Conservation (phyloP, 1,140 invertebrate genomes). For the Macrobrachium rosenbergii region DNA sequence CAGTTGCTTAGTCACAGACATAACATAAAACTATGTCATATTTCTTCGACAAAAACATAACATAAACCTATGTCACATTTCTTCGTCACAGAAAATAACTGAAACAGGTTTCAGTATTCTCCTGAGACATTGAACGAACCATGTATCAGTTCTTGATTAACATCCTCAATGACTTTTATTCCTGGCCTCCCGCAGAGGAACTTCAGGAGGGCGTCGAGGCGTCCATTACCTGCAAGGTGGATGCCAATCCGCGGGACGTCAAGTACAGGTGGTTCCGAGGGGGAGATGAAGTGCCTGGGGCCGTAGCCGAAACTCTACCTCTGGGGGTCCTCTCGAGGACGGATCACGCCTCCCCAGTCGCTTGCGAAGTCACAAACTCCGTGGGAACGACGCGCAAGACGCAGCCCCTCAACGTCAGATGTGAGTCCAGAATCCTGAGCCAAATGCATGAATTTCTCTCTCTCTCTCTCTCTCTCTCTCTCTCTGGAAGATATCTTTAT, state of each 20-base stretch:
- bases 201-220: constrained; percentile 88
- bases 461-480: constrained; percentile 34
- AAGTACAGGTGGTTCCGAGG: constrained; percentile 73
- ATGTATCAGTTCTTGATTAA: neutral
- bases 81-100: too few species aligned
- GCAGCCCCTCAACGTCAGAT: constrained; percentile 69
- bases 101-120: too few species aligned
- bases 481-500: neutral
- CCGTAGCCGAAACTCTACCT: constrained; percentile 30
- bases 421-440: constrained; percentile 65
- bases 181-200: constrained; percentile 28
- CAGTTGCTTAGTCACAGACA: too few species aligned
- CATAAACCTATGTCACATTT: too few species aligned
- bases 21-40: too few species aligned
- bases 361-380: constrained; percentile 72
- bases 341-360: constrained; percentile 69
- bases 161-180: neutral
- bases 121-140: neutral
- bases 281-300: constrained; percentile 52
- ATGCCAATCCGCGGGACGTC: constrained; percentile 87
- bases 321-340: constrained; percentile 56
- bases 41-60: too few species aligned
- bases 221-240: constrained; percentile 84
- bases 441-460: neutral
- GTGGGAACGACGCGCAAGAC: constrained; percentile 71